Evolutionary conservation across 2,113 vertebrate genomes (phyloP), one percentile per base, ranked within the genome.

Genomic region (Procavia capensis): DNA sequence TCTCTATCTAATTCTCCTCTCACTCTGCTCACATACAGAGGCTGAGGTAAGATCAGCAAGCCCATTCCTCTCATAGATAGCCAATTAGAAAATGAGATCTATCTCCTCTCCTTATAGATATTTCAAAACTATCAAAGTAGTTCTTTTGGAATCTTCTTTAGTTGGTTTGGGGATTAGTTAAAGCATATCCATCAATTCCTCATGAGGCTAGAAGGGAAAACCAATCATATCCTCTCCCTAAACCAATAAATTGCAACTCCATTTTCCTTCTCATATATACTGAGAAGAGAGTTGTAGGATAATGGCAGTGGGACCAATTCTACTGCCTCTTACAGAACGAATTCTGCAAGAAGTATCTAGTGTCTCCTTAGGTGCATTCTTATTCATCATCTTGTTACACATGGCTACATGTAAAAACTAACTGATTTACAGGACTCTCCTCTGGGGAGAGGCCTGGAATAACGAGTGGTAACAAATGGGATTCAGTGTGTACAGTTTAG

Each of bases 331-430:
- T 64, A 41, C 20, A 45, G 74, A 43, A 43, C 31, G 74, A 43
- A 43, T n/a, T 31, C 41, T 41, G 7, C 20, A 68, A 19, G 61
- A 80, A 66, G 0, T 84, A 17, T 29, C 66, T 31, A 57, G 2
- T 29, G 29, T 78, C 10, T 27, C n/a, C 10, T 45, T 17, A 63
- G 64, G 6, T 25, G 29, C 0, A 0, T 1, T 25, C 2, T 19
- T 22, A 20, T 47, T 43, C 43, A 6, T 27, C 34, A 45, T 36
- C 70, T 31, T 78, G 22, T 63, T 29, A 63, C 25, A 25, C 16
- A 41, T 16, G 43, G 20, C 17, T 20, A 8, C 31, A 39, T 47
- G 11, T 11, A 27, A 43, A 64, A 93, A 31, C 31, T 20, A 45
- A 68, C 0, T 5, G 13, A 43, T 2, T 34, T 66, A 47, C 39